Percentiles rank a stretch among this genome's conserved stretches.
These are phyloP conservation scores for Aethina tumida DNA, from an alignment of 1,140 invertebrate genomes.

Conservation along the genomic window DNA sequence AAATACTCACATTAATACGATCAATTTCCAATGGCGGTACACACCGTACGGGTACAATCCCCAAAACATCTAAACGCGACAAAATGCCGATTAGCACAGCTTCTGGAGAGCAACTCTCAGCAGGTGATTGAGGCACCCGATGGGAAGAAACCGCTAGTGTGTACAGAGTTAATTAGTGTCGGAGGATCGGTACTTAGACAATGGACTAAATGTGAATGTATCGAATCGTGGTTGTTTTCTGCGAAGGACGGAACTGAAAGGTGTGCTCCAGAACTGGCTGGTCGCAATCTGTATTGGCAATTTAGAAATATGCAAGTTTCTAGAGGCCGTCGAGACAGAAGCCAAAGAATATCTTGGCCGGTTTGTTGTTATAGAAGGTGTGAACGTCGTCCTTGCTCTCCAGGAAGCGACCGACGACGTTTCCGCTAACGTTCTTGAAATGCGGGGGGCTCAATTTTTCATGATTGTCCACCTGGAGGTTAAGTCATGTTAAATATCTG, in stretches of 20 bases:
- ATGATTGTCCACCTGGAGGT: constrained; percentile 29
- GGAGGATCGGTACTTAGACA: not conserved
- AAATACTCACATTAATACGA: constrained; percentile 10
- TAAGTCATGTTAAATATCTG: no score
- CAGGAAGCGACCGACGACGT: constrained; percentile 31
- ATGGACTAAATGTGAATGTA: constrained; percentile 8
- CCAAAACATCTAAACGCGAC: not conserved
- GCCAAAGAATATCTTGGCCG: constrained; percentile 11
- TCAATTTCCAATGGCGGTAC: no score
- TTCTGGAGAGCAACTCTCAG: constrained; percentile 6
- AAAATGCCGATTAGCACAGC: constrained; percentile 5
- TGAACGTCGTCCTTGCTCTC: constrained; percentile 29
- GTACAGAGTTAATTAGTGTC: not conserved
- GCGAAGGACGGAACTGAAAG: constrained; percentile 5
- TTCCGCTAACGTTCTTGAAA: constrained; percentile 27
- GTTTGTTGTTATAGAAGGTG: constrained; percentile 1
- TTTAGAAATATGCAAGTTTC: constrained; percentile 11
- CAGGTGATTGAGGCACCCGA: not conserved
- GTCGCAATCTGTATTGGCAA: constrained; percentile 20
- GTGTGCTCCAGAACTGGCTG: constrained; percentile 13
- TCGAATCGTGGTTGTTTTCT: constrained; percentile 4
- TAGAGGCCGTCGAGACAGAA: constrained; percentile 1
- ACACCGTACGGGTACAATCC: not conserved
- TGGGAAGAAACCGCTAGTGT: not conserved
- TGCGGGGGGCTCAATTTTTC: constrained; percentile 35